Evolutionary conservation across 2,888 invertebrate genomes (phyloP).

Genomic region (Helleia helle): DNA sequence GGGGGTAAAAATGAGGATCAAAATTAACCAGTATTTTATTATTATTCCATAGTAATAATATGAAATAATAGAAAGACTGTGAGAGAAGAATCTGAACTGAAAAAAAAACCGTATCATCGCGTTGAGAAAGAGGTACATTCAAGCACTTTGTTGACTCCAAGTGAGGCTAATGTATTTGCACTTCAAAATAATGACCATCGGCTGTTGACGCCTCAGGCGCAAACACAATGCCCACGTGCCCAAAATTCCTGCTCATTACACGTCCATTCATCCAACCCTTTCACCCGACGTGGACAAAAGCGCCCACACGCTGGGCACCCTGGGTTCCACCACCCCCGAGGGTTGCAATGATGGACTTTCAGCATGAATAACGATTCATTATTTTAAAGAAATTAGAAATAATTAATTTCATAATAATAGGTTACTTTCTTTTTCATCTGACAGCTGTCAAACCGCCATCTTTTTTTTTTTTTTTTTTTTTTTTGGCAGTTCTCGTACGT

Average conservation of each 20-base stretch:
- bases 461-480: no score
- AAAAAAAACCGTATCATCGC: no score
- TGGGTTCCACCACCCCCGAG: constrained; percentile 43
- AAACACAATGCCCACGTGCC: constrained; percentile 35
- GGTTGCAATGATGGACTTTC: constrained; percentile 12
- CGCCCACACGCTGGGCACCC: constrained; percentile 41
- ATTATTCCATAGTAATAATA: no score
- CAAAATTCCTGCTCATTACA: constrained; percentile 44
- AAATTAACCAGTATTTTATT: no score
- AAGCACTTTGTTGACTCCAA: no score
- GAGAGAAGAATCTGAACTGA: no score
- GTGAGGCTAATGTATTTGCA: background rate
- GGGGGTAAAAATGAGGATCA: no score
- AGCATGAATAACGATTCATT: constrained; percentile 9
- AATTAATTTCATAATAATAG: background rate
- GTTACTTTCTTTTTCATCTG: constrained; percentile 3
- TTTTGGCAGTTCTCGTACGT: no score
- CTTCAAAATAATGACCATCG: background rate
- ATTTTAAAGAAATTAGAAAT: constrained; percentile 10
- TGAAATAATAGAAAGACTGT: no score
- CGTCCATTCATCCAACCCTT: constrained; percentile 42
- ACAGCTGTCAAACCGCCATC: constrained; percentile 8
- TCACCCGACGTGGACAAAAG: constrained; percentile 21
- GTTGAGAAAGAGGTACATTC: no score
- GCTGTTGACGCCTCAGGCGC: constrained; percentile 33